A percentile compares a stretch with the other conserved stretches of the same genome.
Conservation (phyloP, 2,797 vertebrate genomes). For the Bradypus variegatus region DNA sequence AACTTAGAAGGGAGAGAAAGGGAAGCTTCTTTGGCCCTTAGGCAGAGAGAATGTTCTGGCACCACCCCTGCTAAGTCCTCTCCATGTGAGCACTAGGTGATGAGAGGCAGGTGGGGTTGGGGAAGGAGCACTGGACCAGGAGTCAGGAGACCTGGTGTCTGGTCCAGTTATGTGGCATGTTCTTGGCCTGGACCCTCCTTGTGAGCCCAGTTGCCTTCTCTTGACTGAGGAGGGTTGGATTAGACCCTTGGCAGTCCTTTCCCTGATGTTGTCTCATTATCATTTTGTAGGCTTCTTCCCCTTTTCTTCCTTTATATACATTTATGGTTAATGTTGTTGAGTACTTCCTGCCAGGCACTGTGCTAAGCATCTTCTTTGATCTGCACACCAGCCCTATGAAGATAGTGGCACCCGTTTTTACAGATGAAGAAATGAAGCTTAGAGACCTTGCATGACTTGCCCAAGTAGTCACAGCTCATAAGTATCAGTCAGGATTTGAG, state of each 20-base stretch:
- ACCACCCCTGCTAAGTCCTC: not conserved
- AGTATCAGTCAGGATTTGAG: not conserved
- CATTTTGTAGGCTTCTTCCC: not conserved
- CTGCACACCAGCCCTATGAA: not conserved
- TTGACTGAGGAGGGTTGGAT: not conserved
- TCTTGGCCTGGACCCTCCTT: not conserved
- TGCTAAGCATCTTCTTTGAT: not conserved
- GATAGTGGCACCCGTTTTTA: not conserved
- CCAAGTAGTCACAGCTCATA: not conserved
- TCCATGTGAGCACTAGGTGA: not conserved
- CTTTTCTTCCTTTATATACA: not conserved
- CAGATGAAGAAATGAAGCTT: not conserved
- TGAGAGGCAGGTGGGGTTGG: not conserved
- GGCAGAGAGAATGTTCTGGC: not conserved
- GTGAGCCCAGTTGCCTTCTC: not conserved
- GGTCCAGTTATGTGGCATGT: not conserved
- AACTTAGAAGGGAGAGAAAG: not conserved
- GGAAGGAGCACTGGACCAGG: not conserved
- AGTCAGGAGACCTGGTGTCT: not conserved
- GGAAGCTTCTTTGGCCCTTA: not conserved
- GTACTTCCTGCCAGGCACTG: not conserved
- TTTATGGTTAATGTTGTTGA: not conserved
- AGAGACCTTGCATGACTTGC: not conserved
- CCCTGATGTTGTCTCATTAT: fast-evolving
- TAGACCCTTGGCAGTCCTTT: not conserved